phyloP scores from a whole-genome alignment of 2,888 invertebrate genomes.

The Metallyticus violacea region DNA sequence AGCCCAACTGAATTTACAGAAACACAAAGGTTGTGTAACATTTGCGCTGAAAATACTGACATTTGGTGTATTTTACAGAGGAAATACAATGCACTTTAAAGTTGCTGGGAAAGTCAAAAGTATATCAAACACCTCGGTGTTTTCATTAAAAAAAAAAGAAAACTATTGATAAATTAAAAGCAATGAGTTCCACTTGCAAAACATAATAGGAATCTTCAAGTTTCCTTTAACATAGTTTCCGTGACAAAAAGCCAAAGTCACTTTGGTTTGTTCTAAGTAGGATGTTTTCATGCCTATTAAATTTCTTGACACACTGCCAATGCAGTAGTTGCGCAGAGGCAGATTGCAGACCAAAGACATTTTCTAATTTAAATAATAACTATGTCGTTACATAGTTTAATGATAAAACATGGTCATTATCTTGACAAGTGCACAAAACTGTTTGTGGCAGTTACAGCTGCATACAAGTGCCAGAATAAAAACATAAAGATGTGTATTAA shows the following conservation, averaged over 20 bases:
- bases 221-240: constrained; percentile 9
- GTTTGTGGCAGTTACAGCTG: not conserved
- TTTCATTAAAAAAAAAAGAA: not conserved
- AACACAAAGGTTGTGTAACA: not conserved
- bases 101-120: not conserved
- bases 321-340: not conserved
- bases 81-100: not conserved
- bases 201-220: not conserved
- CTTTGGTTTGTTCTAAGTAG: constrained; percentile 5
- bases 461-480: not conserved
- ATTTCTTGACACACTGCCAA: not conserved
- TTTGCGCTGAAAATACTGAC: not conserved
- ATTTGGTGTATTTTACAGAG: not conserved
- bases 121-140: not conserved
- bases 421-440: not conserved
- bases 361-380: not conserved
- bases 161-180: not conserved
- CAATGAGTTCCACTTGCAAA: constrained; percentile 7
- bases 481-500: not conserved
- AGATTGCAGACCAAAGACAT: not conserved
- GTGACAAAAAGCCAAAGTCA: not conserved
- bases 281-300: constrained; percentile 15
- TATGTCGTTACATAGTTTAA: constrained; percentile 9
- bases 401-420: not conserved
- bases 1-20: not conserved